Percentiles rank a stretch among this genome's conserved stretches.
These are phyloP conservation scores for Micrasema longulum DNA, from an alignment of 1,140 invertebrate genomes.

Conservation along the genomic window DNA sequence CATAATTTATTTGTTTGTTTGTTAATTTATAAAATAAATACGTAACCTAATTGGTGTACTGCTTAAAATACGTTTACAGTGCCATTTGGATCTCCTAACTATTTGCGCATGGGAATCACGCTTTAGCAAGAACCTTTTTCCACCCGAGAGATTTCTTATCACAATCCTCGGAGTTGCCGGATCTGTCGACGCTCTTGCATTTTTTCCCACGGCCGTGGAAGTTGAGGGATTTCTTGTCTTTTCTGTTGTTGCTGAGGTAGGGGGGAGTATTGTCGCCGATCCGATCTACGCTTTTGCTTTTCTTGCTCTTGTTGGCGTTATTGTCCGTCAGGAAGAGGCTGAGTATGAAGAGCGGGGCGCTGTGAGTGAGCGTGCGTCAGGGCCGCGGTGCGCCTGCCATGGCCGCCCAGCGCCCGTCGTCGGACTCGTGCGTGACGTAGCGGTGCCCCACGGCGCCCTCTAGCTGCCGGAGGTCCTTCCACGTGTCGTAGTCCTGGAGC, in stretches of 20 bases:
- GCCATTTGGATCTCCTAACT: not conserved
- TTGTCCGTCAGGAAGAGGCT: slow-evolving; percentile 42
- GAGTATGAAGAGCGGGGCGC: slow-evolving; percentile 43
- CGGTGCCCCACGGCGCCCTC: slow-evolving; percentile 87
- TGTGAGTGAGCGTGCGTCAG: not conserved
- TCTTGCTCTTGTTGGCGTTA: slow-evolving; percentile 34
- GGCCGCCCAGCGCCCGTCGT: slow-evolving; percentile 90
- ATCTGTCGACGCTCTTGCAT: slow-evolving; percentile 45
- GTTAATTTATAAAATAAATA: too few relatives aligned
- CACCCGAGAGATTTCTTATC: slow-evolving; percentile 45
- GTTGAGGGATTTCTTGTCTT: not conserved
- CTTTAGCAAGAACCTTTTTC: slow-evolving; percentile 48
- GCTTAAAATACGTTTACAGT: slow-evolving; percentile 1
- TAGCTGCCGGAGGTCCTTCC: slow-evolving; percentile 91
- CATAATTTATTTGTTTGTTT: too few relatives aligned
- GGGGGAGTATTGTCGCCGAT: slow-evolving; percentile 42
- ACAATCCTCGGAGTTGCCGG: slow-evolving; percentile 28
- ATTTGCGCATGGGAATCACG: slow-evolving; percentile 13
- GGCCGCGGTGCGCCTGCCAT: slow-evolving; percentile 54
- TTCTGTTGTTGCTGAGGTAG: slow-evolving; percentile 7
- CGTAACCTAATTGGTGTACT: slow-evolving; percentile 35
- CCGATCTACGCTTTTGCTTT: slow-evolving; percentile 48
- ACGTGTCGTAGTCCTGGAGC: slow-evolving; percentile 96
- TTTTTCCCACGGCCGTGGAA: slow-evolving; percentile 42
- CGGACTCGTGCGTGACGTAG: slow-evolving; percentile 96